phyloP scores from a whole-genome alignment of 1,140 invertebrate genomes.

The Maniola jurtina region DNA sequence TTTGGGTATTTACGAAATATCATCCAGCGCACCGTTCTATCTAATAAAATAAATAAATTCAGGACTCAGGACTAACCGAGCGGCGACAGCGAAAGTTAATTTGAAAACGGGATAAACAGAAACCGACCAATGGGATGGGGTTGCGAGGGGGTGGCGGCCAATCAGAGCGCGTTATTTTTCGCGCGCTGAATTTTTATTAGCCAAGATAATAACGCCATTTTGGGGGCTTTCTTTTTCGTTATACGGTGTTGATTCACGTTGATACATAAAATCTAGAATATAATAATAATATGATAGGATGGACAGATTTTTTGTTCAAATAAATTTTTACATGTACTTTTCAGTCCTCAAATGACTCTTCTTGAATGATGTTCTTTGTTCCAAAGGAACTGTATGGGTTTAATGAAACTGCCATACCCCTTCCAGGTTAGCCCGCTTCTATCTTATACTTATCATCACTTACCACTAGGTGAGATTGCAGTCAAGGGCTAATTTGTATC shows the following conservation, averaged over 20 bases:
- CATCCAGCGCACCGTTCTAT: slow-evolving; percentile 34
- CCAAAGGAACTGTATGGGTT: no score
- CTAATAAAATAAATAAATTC: slow-evolving; percentile 75
- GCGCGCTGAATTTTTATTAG: slow-evolving; percentile 78
- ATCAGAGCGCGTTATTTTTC: slow-evolving; percentile 63
- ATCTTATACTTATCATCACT: no score
- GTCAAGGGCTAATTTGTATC: no score
- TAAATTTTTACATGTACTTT: no score
- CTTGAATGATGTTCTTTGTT: no score
- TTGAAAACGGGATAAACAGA: slow-evolving; percentile 76
- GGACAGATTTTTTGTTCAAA: no score
- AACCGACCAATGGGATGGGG: slow-evolving; percentile 58
- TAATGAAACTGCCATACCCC: no score
- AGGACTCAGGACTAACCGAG: slow-evolving; percentile 51
- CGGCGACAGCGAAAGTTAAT: slow-evolving; percentile 75
- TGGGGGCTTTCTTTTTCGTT: slow-evolving; percentile 44
- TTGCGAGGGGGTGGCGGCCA: slow-evolving; percentile 59
- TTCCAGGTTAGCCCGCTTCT: no score
- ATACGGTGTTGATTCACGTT: not conserved
- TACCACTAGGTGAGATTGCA: no score
- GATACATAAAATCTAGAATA: not conserved
- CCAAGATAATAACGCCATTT: slow-evolving; percentile 76
- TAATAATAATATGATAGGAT: not conserved
- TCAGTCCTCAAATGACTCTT: no score
- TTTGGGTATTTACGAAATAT: slow-evolving; percentile 20